These are phyloP conservation scores for Anthrax anthrax DNA, from an alignment of 2,888 invertebrate species.

Conservation along the genomic window DNA sequence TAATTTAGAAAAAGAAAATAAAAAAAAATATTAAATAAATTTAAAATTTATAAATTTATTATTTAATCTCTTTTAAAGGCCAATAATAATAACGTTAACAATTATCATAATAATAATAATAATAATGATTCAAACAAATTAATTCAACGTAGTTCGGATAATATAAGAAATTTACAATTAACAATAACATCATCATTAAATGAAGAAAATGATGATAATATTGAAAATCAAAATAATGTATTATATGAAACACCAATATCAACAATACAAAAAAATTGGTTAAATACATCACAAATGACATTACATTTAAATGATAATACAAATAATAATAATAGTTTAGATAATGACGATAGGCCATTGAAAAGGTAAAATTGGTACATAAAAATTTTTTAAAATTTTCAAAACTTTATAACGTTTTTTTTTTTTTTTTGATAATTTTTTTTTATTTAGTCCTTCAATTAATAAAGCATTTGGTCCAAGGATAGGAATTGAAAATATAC, in stretches of 20 bases:
- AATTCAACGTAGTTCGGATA: constrained; percentile 11
- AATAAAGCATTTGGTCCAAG: constrained; percentile 38
- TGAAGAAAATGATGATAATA: constrained; percentile 12
- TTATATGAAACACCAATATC: constrained; percentile 2
- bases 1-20: too few relatives aligned
- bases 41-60: too few relatives aligned
- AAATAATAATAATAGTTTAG: too few relatives aligned
- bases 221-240: constrained; percentile 10
- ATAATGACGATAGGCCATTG: not conserved
- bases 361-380: too few relatives aligned
- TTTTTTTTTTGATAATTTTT: too few relatives aligned
- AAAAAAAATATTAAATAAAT: too few relatives aligned
- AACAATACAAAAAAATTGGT: constrained; percentile 6
- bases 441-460: constrained; percentile 24
- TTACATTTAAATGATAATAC: not conserved
- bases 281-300: not conserved
- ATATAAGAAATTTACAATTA: constrained; percentile 9
- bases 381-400: too few relatives aligned
- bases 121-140: constrained; percentile 8
- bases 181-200: constrained; percentile 10
- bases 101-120: not conserved
- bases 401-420: too few relatives aligned
- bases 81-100: too few relatives aligned
- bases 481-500: constrained; percentile 32
- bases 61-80: too few relatives aligned